These are phyloP conservation scores for Xenotilapia longispinis DNA, from an alignment of 2,113 vertebrate species.

Conservation along the genomic window DNA sequence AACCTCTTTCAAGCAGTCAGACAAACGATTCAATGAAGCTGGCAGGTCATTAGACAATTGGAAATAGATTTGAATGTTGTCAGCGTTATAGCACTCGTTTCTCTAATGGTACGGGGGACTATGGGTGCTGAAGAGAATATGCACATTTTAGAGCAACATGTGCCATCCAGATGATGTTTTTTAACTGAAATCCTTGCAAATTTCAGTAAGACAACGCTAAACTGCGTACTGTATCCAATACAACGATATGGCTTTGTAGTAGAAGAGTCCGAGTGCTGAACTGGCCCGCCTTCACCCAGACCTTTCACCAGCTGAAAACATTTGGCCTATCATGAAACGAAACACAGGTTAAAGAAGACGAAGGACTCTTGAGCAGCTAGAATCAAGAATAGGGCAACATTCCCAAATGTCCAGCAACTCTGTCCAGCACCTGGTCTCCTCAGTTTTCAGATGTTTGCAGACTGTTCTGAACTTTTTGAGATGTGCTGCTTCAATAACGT, in stretches of 20 bases:
- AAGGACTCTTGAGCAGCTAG: neutral
- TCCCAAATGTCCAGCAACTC: neutral
- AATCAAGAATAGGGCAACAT: accelerated
- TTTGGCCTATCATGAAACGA: neutral
- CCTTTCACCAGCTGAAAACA: neutral
- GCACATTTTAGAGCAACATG: neutral
- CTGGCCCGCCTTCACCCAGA: neutral
- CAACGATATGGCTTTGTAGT: neutral
- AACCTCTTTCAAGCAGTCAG: neutral
- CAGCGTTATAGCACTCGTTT: neutral
- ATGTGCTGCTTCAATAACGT: neutral
- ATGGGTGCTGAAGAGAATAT: neutral
- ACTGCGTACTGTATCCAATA: neutral
- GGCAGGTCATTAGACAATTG: neutral
- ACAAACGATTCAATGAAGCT: neutral
- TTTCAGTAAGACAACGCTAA: neutral
- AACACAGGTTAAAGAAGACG: neutral
- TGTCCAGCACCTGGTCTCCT: neutral
- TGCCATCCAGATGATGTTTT: neutral
- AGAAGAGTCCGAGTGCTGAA: neutral
- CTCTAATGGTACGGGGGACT: neutral
- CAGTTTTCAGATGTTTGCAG: neutral
- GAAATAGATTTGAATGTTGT: neutral
- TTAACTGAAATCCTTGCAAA: neutral
- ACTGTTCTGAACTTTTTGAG: neutral